Conservation (phyloP, 64 coral and sea anemone species). For the Pachyseris speciosa region DNA sequence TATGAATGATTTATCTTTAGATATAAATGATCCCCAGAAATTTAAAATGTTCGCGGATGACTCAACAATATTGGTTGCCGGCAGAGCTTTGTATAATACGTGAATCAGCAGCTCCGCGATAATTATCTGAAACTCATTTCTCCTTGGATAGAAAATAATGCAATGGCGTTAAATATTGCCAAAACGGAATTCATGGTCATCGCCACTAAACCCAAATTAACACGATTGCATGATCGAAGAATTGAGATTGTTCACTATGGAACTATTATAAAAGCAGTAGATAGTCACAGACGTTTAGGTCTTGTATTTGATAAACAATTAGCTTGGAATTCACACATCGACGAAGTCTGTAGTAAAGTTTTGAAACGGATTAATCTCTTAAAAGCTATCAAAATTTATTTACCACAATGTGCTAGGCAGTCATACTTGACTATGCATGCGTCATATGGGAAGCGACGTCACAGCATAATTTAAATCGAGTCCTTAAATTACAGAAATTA, state of each 20-base stretch:
- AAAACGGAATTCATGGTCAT: slow-evolving; percentile 6
- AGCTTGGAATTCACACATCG: slow-evolving; percentile 5
- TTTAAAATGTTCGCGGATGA: slow-evolving; percentile 11
- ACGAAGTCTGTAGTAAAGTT: slow-evolving; percentile 12
- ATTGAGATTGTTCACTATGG: neutral
- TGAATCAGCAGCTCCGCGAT: slow-evolving; percentile 3
- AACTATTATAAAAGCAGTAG: neutral
- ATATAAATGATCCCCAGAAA: slow-evolving; percentile 6
- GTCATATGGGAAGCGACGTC: no score
- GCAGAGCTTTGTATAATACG: slow-evolving; percentile 10
- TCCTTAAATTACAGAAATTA: no score
- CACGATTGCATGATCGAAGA: slow-evolving; percentile 6
- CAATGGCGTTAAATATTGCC: slow-evolving; percentile 3
- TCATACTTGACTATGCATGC: no score
- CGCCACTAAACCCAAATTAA: neutral
- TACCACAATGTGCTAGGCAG: no score
- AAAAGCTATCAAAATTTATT: slow-evolving; percentile 10
- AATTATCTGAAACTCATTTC: neutral
- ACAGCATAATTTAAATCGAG: no score
- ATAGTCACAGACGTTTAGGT: slow-evolving; percentile 10
- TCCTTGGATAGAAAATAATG: neutral
- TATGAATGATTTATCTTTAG: slow-evolving; percentile 12
- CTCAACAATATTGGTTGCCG: slow-evolving; percentile 18
- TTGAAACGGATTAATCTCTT: neutral
- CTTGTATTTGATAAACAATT: neutral